Conservation (phyloP, 2,797 vertebrate species). For the Harpagifer antarcticus region DNA sequence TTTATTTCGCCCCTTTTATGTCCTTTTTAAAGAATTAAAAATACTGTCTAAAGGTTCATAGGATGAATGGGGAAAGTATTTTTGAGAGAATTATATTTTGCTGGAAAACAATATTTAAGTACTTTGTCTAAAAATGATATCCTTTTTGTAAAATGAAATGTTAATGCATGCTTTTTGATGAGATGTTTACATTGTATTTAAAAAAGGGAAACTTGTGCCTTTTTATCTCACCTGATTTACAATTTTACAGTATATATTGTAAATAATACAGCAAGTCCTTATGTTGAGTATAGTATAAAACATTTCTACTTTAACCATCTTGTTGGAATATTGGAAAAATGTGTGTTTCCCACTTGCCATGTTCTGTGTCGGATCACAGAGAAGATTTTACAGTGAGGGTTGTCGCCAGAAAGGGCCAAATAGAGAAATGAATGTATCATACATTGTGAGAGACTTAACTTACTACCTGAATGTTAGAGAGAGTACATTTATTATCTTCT, state of each 20-base stretch:
- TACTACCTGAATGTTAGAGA: slow-evolving; percentile 86
- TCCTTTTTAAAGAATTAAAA: slow-evolving; percentile 82
- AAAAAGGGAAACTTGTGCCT: slow-evolving; percentile 99
- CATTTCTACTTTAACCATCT: slow-evolving; percentile 88
- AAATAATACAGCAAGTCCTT: slow-evolving; percentile 93
- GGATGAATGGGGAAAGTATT: slow-evolving; percentile 99
- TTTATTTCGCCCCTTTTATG: slow-evolving; percentile 59
- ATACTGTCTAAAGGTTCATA: slow-evolving; percentile 92
- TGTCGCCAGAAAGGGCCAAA: slow-evolving; percentile 61
- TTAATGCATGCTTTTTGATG: slow-evolving; percentile 99
- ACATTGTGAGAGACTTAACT: slow-evolving; percentile 77
- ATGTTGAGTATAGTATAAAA: slow-evolving; percentile 89
- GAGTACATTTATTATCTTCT: slow-evolving; percentile 76
- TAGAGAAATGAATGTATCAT: slow-evolving; percentile 82
- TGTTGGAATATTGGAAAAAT: slow-evolving; percentile 75
- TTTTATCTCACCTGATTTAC: slow-evolving; percentile 99
- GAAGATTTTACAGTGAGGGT: slow-evolving; percentile 58
- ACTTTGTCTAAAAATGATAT: slow-evolving; percentile 95
- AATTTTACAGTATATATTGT: slow-evolving; percentile 97
- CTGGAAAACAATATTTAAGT: slow-evolving; percentile 99
- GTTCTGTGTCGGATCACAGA: slow-evolving; percentile 71
- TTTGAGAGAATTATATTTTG: slow-evolving; percentile 99
- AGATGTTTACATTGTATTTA: slow-evolving; percentile 99
- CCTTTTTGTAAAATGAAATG: slow-evolving; percentile 99
- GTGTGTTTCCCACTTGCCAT: slow-evolving; percentile 76